Conservation (phyloP, 2,797 vertebrate genomes). For the Diglossa cyanea region DNA sequence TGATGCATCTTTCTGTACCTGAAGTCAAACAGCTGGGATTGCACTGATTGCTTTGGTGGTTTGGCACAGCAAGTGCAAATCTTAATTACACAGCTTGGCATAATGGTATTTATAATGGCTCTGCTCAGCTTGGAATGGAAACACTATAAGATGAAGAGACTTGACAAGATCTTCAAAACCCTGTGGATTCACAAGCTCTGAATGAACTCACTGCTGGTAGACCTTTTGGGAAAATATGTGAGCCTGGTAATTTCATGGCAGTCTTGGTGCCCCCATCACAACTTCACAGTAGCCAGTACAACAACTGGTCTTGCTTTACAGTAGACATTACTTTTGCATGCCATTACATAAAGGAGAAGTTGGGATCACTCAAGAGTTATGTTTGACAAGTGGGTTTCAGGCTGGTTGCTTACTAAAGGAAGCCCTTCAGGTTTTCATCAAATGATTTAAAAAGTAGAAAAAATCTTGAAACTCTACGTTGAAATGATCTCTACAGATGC, state of each 20-base stretch:
- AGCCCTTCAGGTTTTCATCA: background rate
- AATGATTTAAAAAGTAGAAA: background rate
- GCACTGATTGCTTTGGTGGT: background rate
- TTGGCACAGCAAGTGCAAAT: background rate
- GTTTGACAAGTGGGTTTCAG: background rate
- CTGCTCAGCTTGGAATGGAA: background rate
- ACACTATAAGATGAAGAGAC: background rate
- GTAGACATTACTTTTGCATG: background rate
- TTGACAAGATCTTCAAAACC: background rate
- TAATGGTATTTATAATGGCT: background rate
- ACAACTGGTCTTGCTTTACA: background rate
- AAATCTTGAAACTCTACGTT: background rate
- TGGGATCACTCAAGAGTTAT: background rate
- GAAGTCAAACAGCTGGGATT: background rate
- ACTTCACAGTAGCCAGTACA: background rate
- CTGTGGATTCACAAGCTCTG: background rate
- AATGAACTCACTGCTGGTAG: background rate
- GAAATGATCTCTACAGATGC: background rate
- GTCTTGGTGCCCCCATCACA: background rate
- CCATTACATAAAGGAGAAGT: background rate
- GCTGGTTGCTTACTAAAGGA: background rate
- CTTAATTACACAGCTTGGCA: background rate
- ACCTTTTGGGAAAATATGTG: background rate
- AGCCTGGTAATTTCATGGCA: background rate
- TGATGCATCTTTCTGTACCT: background rate